A percentile compares a stretch with the other conserved stretches of the same genome.
These are phyloP conservation scores for Aphrocallistes beatrix DNA, from an alignment of 37 sponge, comb jelly and placozoan genomes.

Conservation along the genomic window DNA sequence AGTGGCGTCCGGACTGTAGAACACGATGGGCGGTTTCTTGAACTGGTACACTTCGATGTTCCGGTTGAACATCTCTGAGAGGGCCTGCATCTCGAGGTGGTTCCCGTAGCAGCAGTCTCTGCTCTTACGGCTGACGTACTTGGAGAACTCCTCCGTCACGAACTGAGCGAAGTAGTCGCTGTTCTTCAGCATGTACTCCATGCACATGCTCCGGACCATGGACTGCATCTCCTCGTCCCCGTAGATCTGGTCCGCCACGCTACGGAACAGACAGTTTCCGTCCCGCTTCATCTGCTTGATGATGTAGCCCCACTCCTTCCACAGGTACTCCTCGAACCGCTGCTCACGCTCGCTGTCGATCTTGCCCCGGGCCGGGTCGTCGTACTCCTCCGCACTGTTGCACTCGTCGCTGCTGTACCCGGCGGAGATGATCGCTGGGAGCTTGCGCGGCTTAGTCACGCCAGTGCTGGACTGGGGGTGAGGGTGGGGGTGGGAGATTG, in stretches of 20 bases:
- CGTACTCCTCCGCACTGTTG: conserved; percentile 31
- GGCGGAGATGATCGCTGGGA: background rate
- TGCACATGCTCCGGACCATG: conserved; percentile 56
- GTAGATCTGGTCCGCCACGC: conserved; percentile 91
- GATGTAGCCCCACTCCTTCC: conserved; percentile 55
- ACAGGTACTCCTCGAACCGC: conserved; percentile 72
- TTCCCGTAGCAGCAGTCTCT: conserved; percentile 81
- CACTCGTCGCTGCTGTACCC: conserved; percentile 20
- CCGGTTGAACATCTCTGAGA: conserved; percentile 90
- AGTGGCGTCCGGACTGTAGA: conserved; percentile 77
- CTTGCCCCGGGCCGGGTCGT: background rate
- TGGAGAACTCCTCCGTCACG: conserved; percentile 78
- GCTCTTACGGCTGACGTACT: conserved; percentile 78
- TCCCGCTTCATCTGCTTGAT: conserved; percentile 76
- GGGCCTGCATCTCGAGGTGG: conserved; percentile 97
- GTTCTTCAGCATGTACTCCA: conserved; percentile 98
- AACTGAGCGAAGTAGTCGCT: conserved; percentile 89
- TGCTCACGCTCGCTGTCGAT: conserved; percentile 51
- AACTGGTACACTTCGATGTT: conserved; percentile 84
- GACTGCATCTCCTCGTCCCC: conserved; percentile 95
- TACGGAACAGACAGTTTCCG: conserved; percentile 83
- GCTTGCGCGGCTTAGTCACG: background rate
- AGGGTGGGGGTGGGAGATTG: background rate
- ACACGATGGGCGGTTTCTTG: conserved; percentile 79
- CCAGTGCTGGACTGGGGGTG: background rate